These are phyloP conservation scores for Ischnus inquisitorius DNA, from an alignment of 2,888 invertebrate species.

Conservation along the genomic window DNA sequence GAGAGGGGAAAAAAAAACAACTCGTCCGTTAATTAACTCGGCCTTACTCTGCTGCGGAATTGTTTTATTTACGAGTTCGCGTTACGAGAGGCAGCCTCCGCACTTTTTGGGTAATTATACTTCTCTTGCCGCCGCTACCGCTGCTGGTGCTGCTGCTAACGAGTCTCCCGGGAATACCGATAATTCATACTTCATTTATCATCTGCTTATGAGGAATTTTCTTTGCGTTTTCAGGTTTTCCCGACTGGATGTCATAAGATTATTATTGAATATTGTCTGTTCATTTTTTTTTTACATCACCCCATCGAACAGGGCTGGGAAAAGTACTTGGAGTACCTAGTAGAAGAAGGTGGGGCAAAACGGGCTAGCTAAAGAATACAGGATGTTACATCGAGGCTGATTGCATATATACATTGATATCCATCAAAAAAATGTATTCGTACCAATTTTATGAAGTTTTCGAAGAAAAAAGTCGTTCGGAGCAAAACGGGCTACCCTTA, in stretches of 20 bases:
- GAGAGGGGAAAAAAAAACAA: conserved; percentile 39
- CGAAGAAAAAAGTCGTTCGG: too few species aligned
- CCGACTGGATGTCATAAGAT: neutral
- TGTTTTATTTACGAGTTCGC: conserved; percentile 74
- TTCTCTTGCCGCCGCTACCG: conserved; percentile 17
- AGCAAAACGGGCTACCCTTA: too few species aligned
- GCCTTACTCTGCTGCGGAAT: conserved; percentile 76
- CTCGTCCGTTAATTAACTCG: conserved; percentile 73
- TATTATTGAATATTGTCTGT: neutral
- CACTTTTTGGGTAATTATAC: conserved; percentile 75
- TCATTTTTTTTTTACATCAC: conserved; percentile 17
- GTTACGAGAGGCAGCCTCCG: conserved; percentile 55
- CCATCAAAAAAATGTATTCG: too few species aligned
- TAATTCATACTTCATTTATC: conserved; percentile 44
- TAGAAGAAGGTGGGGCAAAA: too few species aligned
- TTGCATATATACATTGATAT: too few species aligned
- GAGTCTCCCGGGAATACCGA: conserved; percentile 2
- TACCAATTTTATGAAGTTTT: too few species aligned
- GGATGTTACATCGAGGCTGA: too few species aligned
- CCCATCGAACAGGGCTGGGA: too few species aligned
- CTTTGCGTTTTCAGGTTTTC: neutral
- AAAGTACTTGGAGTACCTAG: too few species aligned
- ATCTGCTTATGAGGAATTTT: conserved; percentile 19
- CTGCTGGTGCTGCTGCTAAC: too few species aligned
- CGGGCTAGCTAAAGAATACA: too few species aligned